These are phyloP conservation scores for Oithona nana DNA, from an alignment of 2,888 invertebrate genomes.

Conservation along the genomic window DNA sequence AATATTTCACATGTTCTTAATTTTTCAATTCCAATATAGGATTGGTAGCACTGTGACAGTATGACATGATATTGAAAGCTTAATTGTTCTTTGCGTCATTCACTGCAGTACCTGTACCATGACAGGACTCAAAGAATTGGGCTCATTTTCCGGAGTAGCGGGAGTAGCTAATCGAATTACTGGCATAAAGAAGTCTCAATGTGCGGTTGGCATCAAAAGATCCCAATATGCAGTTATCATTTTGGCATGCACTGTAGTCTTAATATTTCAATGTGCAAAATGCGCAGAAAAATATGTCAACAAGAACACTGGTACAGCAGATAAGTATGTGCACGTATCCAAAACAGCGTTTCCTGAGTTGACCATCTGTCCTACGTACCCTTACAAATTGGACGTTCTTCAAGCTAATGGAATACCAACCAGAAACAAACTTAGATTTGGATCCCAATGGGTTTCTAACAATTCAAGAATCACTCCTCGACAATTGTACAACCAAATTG, in stretches of 20 bases:
- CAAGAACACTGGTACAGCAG: not conserved
- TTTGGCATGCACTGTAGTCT: not conserved
- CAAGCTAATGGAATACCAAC: not conserved
- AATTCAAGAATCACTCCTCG: not conserved
- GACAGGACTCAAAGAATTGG: too few species aligned
- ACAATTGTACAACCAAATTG: not conserved
- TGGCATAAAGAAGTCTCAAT: too few species aligned
- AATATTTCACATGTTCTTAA: too few species aligned
- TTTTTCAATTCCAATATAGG: too few species aligned
- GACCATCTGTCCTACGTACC: slow-evolving; percentile 4
- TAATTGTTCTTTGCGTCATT: too few species aligned
- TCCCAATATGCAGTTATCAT: not conserved
- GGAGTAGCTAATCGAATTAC: too few species aligned
- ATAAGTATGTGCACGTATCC: slow-evolving; percentile 1
- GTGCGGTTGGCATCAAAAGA: not conserved
- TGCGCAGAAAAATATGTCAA: slow-evolving; percentile 4
- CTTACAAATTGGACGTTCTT: not conserved
- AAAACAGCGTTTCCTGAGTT: not conserved
- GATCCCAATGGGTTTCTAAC: slow-evolving; percentile 2
- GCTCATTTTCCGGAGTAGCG: too few species aligned
- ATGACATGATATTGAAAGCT: too few species aligned
- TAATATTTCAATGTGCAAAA: not conserved
- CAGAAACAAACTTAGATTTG: not conserved
- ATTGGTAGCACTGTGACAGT: too few species aligned
- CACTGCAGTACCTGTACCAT: too few species aligned